Evolutionary conservation across 2,797 vertebrate genomes (phyloP).

Genomic region (Coendou prehensilis): DNA sequence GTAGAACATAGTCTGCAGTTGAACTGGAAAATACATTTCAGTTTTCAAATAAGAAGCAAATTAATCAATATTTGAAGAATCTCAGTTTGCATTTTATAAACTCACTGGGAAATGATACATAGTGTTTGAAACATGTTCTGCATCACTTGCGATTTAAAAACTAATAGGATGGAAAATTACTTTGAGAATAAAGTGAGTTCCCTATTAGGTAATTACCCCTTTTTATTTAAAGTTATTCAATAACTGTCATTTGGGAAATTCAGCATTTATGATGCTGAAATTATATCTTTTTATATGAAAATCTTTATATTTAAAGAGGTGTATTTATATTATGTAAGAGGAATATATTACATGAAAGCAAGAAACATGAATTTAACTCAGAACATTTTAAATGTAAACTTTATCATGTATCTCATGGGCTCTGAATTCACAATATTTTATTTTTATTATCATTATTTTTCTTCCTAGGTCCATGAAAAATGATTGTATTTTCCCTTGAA

Average conservation of each 20-base stretch:
- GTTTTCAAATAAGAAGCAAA: slow-evolving; percentile 80
- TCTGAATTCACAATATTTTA: slow-evolving; percentile 19
- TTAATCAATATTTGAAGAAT: slow-evolving; percentile 81
- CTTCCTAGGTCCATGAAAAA: slow-evolving; percentile 29
- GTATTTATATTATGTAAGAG: background rate
- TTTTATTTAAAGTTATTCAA: slow-evolving; percentile 79
- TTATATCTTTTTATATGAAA: slow-evolving; percentile 50
- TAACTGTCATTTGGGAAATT: slow-evolving; percentile 73
- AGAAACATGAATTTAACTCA: background rate
- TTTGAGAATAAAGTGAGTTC: slow-evolving; percentile 78
- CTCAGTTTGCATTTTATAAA: slow-evolving; percentile 79
- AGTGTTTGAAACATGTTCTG: slow-evolving; percentile 75
- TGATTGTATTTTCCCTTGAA: background rate
- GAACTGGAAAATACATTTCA: slow-evolving; percentile 8
- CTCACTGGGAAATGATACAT: slow-evolving; percentile 77
- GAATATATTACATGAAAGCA: slow-evolving; percentile 10
- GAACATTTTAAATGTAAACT: slow-evolving; percentile 9
- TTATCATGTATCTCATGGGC: background rate
- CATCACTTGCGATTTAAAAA: slow-evolving; percentile 86
- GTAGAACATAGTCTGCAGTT: slow-evolving; percentile 70
- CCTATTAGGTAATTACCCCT: slow-evolving; percentile 82
- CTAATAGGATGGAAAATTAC: slow-evolving; percentile 88
- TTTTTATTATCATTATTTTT: slow-evolving; percentile 52
- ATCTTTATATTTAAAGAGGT: slow-evolving; percentile 35
- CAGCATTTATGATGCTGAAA: slow-evolving; percentile 70